phyloP scores from a whole-genome alignment of 1,140 invertebrate genomes.

The Cheumatopsyche charites region DNA sequence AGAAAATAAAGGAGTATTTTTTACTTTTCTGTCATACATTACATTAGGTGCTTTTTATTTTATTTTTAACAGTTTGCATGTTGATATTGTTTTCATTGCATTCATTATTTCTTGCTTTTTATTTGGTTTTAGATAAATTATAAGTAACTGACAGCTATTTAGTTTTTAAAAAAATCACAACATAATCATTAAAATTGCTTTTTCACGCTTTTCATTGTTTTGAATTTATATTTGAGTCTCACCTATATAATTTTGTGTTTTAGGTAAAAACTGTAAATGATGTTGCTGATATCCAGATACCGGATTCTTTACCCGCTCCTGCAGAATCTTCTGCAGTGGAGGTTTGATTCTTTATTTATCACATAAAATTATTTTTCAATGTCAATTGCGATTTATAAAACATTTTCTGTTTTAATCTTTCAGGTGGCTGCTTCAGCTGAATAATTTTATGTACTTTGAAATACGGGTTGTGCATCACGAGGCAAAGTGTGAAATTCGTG shows the following conservation, averaged over 20 bases:
- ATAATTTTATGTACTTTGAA: constrained; percentile 29
- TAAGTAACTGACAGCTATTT: constrained; percentile 2
- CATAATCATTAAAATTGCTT: constrained; percentile 20
- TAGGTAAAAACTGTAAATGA: constrained; percentile 43
- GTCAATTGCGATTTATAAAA: constrained; percentile 19
- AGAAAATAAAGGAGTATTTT: constrained; percentile 52
- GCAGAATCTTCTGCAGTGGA: constrained; percentile 26
- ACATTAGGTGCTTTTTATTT: too few relatives aligned
- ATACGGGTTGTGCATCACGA: constrained; percentile 41
- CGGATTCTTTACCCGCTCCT: constrained; percentile 19
- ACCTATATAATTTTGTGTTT: constrained; percentile 22
- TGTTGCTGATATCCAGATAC: constrained; percentile 24
- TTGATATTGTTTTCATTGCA: background rate
- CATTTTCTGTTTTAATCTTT: constrained; percentile 29
- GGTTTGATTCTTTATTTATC: constrained; percentile 31
- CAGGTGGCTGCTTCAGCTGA: constrained; percentile 34
- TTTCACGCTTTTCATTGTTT: constrained; percentile 4
- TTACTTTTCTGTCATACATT: constrained; percentile 42
- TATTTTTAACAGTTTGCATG: background rate
- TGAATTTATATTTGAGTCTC: background rate
- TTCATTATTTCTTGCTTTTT: constrained; percentile 1
- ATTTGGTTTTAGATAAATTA: background rate
- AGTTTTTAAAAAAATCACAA: constrained; percentile 19
- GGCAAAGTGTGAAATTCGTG: constrained; percentile 25
- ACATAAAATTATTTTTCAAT: constrained; percentile 20